phyloP scores from a whole-genome alignment of 2,113 vertebrate genomes.

The human (Homo sapiens) region GRCh38 chr17:82200001-82200500 shows the following conservation, averaged over 20 bases:
- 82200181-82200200: background rate
- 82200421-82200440: accelerated
- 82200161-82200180: background rate
- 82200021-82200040: accelerated
- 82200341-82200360: accelerated
- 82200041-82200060: accelerated
- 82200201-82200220: background rate
- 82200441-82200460: background rate
- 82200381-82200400: background rate
- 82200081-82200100: background rate
- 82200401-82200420: accelerated
- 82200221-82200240: background rate
- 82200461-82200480: background rate
- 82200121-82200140: background rate
- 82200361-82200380: background rate
- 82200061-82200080: background rate
- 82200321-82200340: no score
- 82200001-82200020: background rate
- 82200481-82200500: background rate
- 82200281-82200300: background rate
- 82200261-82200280: background rate
- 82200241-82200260: no score
- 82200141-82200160: no score
- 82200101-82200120: no score
- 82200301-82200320: background rate